Base-by-base conservation (phyloP, 1,140 invertebrate genomes). In the Parasteatoda tepidariorum region DNA sequence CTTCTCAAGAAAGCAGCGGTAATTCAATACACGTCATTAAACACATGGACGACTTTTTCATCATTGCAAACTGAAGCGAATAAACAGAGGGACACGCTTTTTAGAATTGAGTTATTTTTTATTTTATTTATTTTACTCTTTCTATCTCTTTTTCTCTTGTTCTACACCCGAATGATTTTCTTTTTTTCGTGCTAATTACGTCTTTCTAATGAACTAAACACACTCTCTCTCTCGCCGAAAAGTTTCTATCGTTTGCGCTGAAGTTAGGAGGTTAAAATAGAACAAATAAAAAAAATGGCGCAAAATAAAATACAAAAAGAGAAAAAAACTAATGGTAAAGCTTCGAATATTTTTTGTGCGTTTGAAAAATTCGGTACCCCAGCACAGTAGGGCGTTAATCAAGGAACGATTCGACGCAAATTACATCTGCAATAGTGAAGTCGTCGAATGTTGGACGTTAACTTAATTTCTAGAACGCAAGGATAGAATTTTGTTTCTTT, bases 1-100 rank as follows among this genome's bases (percentile, higher is more conserved):
- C 64, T 68, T 28, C 64, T 28, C 24, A 38, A 79, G 41, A 62
- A 66, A 15, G 62, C 41, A 61, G 26, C 48, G 41, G 76, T 79
- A 79, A 79, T 79, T 79, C 76, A 79, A 68, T 79, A 79, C 62
- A 79, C 76, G 54, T 79, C 76, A 79, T 79, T 79, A 79, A 79
- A 79, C 76, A 79, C 76, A 41, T 18, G 62, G 41, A 79, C 76
- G 76, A 68, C 76, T 79, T 79, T 79, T 68, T 79, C 76, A 68
- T 79, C 62, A 68, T 68, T 79, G 76, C 28, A 79, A 57, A 79
- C 33, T 79, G 26, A 59, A 79, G 76, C 76, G 76, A 68, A 79
- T 79, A 79, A 79, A 79, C 76, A 79, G 62, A 79, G 33, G n/a
- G 76, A 79, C 76, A 79, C 54, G 76, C 64, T 79, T 79, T 79